Conservation (phyloP, 2,888 invertebrate species). For the Pemphredon lugubris region DNA sequence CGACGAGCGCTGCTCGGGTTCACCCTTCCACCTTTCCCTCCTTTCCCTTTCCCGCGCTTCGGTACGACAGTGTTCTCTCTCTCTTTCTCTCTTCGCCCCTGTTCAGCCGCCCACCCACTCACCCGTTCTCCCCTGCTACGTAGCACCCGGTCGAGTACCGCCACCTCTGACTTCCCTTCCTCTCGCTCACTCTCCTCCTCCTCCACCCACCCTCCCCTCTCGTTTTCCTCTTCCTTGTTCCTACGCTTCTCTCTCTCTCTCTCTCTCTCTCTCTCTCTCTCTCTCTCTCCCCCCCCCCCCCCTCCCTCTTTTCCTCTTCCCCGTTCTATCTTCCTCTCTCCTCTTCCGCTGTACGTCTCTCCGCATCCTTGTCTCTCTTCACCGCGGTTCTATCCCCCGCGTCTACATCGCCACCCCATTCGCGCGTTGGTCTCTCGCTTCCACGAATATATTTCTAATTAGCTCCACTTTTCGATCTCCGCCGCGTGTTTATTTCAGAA, state of each 20-base stretch:
- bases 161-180: slow-evolving; percentile 32
- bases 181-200: slow-evolving; percentile 26
- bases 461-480: slow-evolving; percentile 71
- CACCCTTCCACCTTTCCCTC: slow-evolving; percentile 29
- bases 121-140: slow-evolving; percentile 33
- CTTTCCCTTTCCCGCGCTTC: slow-evolving; percentile 6
- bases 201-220: slow-evolving; percentile 1
- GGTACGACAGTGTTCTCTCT: slow-evolving; percentile 26
- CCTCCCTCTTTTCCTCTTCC: neutral
- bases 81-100: slow-evolving; percentile 17
- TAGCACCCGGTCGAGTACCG: slow-evolving; percentile 26
- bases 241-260: slow-evolving; percentile 25
- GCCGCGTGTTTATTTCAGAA: slow-evolving; percentile 65
- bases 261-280: neutral
- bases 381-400: slow-evolving; percentile 8
- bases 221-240: slow-evolving; percentile 1
- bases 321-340: slow-evolving; percentile 25
- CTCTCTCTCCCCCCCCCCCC: neutral
- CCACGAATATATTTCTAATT: slow-evolving; percentile 74
- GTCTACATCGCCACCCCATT: slow-evolving; percentile 29
- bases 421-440: slow-evolving; percentile 51
- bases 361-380: neutral
- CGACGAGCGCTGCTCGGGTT: slow-evolving; percentile 32
- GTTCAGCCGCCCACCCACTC: slow-evolving; percentile 27
- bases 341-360: neutral